phyloP scores from a whole-genome alignment of 2,888 invertebrate genomes.

The Acleris literana region DNA sequence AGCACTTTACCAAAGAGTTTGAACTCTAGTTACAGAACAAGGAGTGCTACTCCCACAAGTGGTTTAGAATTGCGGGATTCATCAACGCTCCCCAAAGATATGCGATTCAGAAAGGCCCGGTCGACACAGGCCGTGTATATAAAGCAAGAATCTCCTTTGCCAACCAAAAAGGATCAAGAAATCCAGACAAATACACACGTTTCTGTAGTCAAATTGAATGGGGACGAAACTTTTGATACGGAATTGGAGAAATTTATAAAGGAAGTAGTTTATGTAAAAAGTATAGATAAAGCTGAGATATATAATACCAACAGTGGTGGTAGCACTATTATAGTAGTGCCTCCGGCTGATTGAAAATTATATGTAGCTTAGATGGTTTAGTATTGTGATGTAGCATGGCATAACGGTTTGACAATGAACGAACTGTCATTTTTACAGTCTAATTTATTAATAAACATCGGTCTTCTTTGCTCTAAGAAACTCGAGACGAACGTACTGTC shows the following conservation, averaged over 20 bases:
- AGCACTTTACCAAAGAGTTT: slow-evolving; percentile 71
- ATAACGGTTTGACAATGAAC: neutral
- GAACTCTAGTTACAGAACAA: slow-evolving; percentile 65
- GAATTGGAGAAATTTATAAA: slow-evolving; percentile 59
- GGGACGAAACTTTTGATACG: slow-evolving; percentile 63
- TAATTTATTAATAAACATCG: neutral
- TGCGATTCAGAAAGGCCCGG: slow-evolving; percentile 73
- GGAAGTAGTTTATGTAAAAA: slow-evolving; percentile 66
- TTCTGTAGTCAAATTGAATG: slow-evolving; percentile 71
- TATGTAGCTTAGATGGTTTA: slow-evolving; percentile 6
- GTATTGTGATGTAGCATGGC: slow-evolving; percentile 12
- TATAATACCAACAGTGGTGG: slow-evolving; percentile 70
- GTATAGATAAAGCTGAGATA: slow-evolving; percentile 67
- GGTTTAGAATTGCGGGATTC: slow-evolving; percentile 62
- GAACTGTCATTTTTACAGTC: slow-evolving; percentile 5
- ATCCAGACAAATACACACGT: slow-evolving; percentile 66
- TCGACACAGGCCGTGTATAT: slow-evolving; percentile 77
- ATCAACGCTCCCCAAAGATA: slow-evolving; percentile 74
- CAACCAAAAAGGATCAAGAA: slow-evolving; percentile 49
- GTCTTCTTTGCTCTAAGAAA: too few relatives aligned
- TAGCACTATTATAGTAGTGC: slow-evolving; percentile 74
- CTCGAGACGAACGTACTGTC: too few relatives aligned
- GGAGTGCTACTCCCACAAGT: slow-evolving; percentile 62
- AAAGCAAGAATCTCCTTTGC: slow-evolving; percentile 62
- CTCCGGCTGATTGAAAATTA: slow-evolving; percentile 70